Conservation (phyloP, 2,797 vertebrate genomes). For the Gymnothorax reevesii region DNA sequence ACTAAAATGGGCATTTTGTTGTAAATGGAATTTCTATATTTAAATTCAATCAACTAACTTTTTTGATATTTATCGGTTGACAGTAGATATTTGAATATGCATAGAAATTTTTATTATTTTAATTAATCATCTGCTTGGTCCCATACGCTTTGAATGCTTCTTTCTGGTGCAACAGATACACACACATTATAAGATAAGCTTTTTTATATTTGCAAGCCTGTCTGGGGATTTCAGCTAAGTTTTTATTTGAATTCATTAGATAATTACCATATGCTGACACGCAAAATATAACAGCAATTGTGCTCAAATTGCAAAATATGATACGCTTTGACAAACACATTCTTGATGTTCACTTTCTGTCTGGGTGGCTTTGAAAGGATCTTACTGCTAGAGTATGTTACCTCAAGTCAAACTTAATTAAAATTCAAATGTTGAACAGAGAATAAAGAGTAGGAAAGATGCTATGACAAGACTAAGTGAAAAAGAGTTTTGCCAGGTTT, state of each 20-base stretch:
- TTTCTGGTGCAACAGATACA: not conserved
- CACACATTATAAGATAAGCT: not conserved
- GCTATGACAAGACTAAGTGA: not conserved
- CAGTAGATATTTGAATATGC: not conserved
- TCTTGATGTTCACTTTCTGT: not conserved
- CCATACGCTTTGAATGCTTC: not conserved
- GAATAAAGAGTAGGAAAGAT: not conserved
- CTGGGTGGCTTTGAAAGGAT: constrained; percentile 2
- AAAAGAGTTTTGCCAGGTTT: not conserved
- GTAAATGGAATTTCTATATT: not conserved
- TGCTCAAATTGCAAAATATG: not conserved
- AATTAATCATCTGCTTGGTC: not conserved
- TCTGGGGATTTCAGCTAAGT: not conserved
- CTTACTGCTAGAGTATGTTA: not conserved
- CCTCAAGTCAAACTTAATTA: not conserved
- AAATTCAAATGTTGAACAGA: not conserved
- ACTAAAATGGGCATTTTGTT: not conserved
- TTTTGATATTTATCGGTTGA: not conserved
- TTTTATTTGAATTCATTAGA: not conserved
- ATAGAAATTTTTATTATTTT: not conserved
- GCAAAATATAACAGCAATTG: not conserved
- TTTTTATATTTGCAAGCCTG: not conserved
- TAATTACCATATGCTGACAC: not conserved
- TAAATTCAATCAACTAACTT: not conserved
- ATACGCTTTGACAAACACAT: not conserved